A percentile compares a stretch with the other conserved stretches of the same genome.
Conservation (phyloP, 1,140 invertebrate species). For the Oscheius sp. region DNA sequence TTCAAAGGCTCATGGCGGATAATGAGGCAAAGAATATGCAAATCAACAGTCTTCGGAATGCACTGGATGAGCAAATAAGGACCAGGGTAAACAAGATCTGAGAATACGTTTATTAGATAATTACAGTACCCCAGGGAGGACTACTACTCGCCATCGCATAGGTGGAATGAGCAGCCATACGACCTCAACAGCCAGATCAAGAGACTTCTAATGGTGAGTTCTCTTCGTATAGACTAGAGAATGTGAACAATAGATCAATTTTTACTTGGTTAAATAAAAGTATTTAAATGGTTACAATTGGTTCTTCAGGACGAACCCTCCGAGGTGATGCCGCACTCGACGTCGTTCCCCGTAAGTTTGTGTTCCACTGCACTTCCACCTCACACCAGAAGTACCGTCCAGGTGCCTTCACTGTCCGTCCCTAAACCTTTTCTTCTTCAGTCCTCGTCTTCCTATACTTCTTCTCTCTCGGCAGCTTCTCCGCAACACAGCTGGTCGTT, state of each 20-base stretch:
- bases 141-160: background rate
- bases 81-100: background rate
- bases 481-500: conserved; percentile 38
- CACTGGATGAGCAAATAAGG: conserved; percentile 58
- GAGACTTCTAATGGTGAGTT: conserved; percentile 59
- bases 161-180: conserved; percentile 31
- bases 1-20: conserved; percentile 65
- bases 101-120: background rate
- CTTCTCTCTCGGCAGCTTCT: conserved; percentile 48
- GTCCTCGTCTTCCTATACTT: conserved; percentile 57
- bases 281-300: conserved; percentile 13
- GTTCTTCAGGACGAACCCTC: conserved; percentile 47
- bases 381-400: conserved; percentile 19
- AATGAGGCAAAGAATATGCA: conserved; percentile 66
- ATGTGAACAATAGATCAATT: background rate
- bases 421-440: conserved; percentile 27
- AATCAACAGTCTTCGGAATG: conserved; percentile 63
- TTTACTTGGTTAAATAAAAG: background rate
- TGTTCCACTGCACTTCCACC: conserved; percentile 41
- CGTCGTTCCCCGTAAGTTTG: conserved; percentile 53
- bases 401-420: conserved; percentile 1
- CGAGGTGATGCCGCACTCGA: conserved; percentile 57
- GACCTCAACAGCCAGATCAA: conserved; percentile 55
- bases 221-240: too few species aligned
- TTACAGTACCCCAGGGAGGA: background rate